Evolutionary conservation across 2,797 vertebrate species (phyloP).

Genomic region (Tenualosa thibaudeaui): DNA sequence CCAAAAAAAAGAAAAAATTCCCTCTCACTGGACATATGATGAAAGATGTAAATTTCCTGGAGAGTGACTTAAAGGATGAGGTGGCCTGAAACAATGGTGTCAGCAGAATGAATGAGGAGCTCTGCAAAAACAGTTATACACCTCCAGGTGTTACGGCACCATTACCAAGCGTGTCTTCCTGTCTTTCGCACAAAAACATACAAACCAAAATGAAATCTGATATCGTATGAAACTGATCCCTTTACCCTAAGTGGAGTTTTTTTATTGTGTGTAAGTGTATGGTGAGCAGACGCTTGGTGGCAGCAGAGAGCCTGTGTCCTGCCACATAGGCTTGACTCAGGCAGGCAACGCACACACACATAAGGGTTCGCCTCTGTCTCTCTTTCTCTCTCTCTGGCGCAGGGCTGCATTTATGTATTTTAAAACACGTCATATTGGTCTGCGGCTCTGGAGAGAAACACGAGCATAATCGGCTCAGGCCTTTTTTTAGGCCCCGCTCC

Average conservation of each 20-base stretch:
- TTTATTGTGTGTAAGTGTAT: neutral
- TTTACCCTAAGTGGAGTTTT: neutral
- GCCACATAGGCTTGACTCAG: neutral
- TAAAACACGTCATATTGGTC: conserved; percentile 26
- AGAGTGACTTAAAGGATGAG: neutral
- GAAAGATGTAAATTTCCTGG: conserved; percentile 4
- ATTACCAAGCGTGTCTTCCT: neutral
- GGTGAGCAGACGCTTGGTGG: neutral
- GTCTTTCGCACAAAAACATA: neutral
- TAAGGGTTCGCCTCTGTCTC: neutral
- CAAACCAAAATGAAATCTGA: neutral
- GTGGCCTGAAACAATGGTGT: neutral
- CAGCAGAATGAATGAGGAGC: neutral
- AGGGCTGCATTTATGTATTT: conserved; percentile 24
- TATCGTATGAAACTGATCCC: conserved; percentile 10
- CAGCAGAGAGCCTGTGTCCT: neutral
- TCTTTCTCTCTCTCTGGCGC: neutral
- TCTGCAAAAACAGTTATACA: conserved; percentile 11
- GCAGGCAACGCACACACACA: neutral
- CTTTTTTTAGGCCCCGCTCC: conserved; percentile 2
- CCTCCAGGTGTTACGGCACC: conserved; percentile 15
- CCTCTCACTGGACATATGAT: neutral
- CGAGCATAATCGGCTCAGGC: neutral
- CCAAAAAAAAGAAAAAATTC: neutral
- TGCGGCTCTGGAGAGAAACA: conserved; percentile 4